Evolutionary conservation across 2,113 vertebrate species (phyloP).

Genomic region (Ophthalmolycus amberensis): DNA sequence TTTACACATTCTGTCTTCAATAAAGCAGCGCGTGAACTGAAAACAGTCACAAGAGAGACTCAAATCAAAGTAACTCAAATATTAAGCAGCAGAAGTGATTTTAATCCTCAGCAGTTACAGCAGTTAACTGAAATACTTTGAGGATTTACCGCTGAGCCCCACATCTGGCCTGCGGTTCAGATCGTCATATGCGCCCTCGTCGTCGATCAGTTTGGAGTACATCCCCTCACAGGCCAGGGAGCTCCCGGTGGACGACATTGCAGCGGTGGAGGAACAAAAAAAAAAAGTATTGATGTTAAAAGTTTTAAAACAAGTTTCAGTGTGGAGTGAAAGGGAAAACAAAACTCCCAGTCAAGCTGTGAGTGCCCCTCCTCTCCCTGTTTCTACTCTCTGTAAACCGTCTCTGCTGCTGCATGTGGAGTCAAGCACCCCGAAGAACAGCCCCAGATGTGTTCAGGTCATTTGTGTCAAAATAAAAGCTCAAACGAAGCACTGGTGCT

Average conservation of each 20-base stretch:
- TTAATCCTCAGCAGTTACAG: not conserved
- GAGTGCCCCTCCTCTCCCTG: not conserved
- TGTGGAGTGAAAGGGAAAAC: not conserved
- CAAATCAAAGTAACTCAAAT: no score
- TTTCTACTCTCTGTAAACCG: no score
- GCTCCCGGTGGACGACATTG: constrained; percentile 31
- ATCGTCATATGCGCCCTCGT: constrained; percentile 25
- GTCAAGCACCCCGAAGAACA: rapidly evolving
- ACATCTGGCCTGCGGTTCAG: constrained; percentile 35
- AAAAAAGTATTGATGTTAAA: rapidly evolving
- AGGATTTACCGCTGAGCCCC: constrained; percentile 39
- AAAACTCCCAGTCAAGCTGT: not conserved
- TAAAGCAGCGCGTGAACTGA: not conserved
- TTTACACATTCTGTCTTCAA: not conserved
- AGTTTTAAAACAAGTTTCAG: not conserved
- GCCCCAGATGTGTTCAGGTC: rapidly evolving
- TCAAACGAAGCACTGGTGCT: not conserved
- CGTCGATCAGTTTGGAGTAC: constrained; percentile 71
- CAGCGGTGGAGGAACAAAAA: not conserved
- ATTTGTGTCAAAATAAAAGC: not conserved
- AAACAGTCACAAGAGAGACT: not conserved
- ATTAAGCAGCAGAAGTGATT: not conserved
- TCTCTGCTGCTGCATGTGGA: not conserved
- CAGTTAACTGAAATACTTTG: not conserved
- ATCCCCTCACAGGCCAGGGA: constrained; percentile 40